These are phyloP conservation scores for Hemibagrus wyckioides DNA, from an alignment of 2,113 vertebrate genomes.

Conservation along the genomic window DNA sequence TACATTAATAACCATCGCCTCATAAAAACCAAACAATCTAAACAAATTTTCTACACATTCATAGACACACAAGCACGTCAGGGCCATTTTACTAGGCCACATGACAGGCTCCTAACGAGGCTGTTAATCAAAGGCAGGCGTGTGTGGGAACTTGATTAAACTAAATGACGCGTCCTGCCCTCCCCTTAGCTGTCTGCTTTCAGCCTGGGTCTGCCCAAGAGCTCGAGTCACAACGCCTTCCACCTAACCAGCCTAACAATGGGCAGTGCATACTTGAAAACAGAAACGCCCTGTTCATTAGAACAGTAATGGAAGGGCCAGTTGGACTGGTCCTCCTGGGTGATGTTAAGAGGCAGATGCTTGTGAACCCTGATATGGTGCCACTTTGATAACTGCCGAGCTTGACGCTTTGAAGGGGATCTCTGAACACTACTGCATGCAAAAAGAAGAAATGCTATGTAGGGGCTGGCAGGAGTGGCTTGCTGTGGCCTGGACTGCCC, in stretches of 20 bases:
- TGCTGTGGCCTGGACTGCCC: constrained; percentile 10
- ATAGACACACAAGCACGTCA: constrained; percentile 38
- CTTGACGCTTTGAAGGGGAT: background rate
- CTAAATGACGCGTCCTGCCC: constrained; percentile 15
- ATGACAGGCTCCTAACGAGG: constrained; percentile 42
- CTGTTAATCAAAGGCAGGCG: constrained; percentile 49
- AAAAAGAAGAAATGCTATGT: background rate
- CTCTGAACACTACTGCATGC: background rate
- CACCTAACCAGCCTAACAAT: constrained; percentile 39
- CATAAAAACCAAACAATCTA: constrained; percentile 37
- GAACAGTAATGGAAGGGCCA: constrained; percentile 42
- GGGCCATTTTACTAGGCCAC: constrained; percentile 45
- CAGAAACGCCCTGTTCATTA: background rate
- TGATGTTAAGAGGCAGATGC: background rate
- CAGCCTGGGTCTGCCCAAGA: constrained; percentile 29
- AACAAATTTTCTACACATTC: constrained; percentile 46
- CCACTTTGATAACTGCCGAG: constrained; percentile 3
- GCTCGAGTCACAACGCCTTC: constrained; percentile 18
- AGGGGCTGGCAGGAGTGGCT: constrained; percentile 7
- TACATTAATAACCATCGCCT: constrained; percentile 36
- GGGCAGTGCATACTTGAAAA: constrained; percentile 12
- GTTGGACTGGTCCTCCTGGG: constrained; percentile 35
- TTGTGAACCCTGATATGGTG: background rate
- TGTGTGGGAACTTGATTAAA: constrained; percentile 54
- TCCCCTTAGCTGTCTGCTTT: constrained; percentile 39